Conservation (phyloP, 2,113 vertebrate genomes). For the Campylorhamphus procurvoides region DNA sequence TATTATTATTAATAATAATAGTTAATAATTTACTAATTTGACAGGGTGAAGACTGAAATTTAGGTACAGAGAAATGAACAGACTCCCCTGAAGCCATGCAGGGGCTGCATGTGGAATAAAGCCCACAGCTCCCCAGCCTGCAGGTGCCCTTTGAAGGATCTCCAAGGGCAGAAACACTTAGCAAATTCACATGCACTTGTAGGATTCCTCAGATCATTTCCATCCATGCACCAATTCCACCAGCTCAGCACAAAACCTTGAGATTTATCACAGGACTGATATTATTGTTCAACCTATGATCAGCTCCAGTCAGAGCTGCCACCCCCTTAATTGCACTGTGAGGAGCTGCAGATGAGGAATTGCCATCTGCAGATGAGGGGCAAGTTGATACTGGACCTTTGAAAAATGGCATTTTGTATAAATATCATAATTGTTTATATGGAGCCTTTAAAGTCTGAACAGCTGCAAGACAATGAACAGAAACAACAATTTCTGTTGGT, state of each 20-base stretch:
- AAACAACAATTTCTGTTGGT: fast-evolving
- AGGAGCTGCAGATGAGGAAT: background rate
- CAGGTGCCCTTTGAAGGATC: background rate
- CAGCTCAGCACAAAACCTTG: slow-evolving; percentile 7
- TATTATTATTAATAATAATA: no score
- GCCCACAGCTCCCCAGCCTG: background rate
- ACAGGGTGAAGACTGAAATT: background rate
- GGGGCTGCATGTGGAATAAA: background rate
- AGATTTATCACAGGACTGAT: background rate
- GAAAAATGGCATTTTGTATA: background rate
- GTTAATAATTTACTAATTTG: background rate
- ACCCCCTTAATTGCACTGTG: background rate
- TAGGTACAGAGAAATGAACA: background rate
- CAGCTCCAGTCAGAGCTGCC: background rate
- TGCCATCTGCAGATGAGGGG: background rate
- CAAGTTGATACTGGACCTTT: background rate
- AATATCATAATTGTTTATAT: background rate
- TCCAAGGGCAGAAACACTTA: background rate
- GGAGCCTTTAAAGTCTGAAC: background rate
- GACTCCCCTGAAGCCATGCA: background rate
- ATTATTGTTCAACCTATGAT: background rate
- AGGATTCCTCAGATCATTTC: background rate
- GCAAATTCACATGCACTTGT: background rate
- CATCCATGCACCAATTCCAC: background rate
- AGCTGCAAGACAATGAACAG: background rate